Base-by-base conservation (phyloP, 2,797 vertebrate genomes). In the Chrosomus eos region DNA sequence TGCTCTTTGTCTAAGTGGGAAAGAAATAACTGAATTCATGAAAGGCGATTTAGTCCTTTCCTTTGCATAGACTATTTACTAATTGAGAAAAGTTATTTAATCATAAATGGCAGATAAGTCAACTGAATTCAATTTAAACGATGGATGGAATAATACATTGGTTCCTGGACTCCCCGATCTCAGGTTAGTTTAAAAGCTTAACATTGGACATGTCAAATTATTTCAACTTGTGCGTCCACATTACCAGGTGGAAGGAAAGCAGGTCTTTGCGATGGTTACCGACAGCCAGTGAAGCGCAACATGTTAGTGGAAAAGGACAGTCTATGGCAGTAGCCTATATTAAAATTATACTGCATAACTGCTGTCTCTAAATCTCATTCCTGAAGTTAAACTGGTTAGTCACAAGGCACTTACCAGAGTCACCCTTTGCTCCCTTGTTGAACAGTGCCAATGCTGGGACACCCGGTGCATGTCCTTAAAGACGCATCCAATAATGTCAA, bases 361-460 rank as follows among this genome's bases (percentile, higher is more conserved):
- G n/a, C 36, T 18, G 53, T 43, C 26, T 23, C 51, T n/a, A 26
- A 79, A 40, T 23, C 40, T 55, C n/a, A 67, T 60, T 40, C 8
- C 11, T 43, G 23, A 70, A 80, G n/a, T 66, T 70, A 38, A 26
- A 33, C 43, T 40, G 45, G 55, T 72, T 64, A 82, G 31, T 67
- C 71, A 55, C n/a, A 82, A 40, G 73, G 66, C 18, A 83, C 43
- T 96, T 91, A 96, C 94, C 94, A 87, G 87, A 92, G 91, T 93
- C 90, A 91, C 91, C 92, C 93, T 91, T 77, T 80, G 86, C 51
- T 75, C 70, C 68, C 87, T 92, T 21, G 45, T 53, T 93, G 62
- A 93, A 93, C 94, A 94, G 93, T 76, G 72, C 94, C 94, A 94
- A 78, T 90, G 91, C 90, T 91, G 87, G 90, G 90, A 70, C 81